Percentiles rank a stretch among this genome's conserved stretches.
Conservation (phyloP, 2,888 invertebrate genomes). For the Orchesellides sinensis region DNA sequence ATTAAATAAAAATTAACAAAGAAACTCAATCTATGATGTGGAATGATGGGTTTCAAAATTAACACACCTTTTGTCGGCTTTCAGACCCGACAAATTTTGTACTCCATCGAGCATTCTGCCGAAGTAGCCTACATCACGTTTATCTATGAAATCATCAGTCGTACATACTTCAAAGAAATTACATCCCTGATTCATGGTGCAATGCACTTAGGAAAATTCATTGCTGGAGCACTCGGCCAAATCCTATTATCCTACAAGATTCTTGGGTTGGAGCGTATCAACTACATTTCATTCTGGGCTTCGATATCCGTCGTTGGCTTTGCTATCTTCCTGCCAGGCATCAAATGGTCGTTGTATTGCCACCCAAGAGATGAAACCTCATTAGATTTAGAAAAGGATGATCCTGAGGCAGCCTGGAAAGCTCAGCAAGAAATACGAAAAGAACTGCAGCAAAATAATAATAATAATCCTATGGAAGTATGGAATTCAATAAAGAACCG, state of each 20-base stretch:
- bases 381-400: conserved; percentile 25
- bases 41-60: no score
- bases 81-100: conserved; percentile 31
- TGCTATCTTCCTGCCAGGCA: conserved; percentile 31
- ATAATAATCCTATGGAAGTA: not conserved
- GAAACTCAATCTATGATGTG: no score
- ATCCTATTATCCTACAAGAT: conserved; percentile 38
- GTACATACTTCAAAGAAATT: conserved; percentile 30
- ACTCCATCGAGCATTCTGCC: conserved; percentile 33
- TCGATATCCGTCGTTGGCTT: conserved; percentile 5
- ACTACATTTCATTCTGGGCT: conserved; percentile 26
- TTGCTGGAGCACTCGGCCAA: conserved; percentile 31
- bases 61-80: not conserved
- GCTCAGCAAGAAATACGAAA: not conserved
- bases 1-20: no score
- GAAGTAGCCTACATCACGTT: conserved; percentile 45
- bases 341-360: conserved; percentile 36
- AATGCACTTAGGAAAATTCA: conserved; percentile 39
- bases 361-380: conserved; percentile 11
- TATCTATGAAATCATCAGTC: conserved; percentile 36
- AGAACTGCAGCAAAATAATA: conserved; percentile 1
- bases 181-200: conserved; percentile 36
- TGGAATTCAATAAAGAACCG: conserved; percentile 16
- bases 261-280: conserved; percentile 19
- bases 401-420: conserved; percentile 13